Evolutionary conservation across 1,140 invertebrate species (phyloP), one percentile per base, ranked within the genome.

Genomic region (Sitodiplosis mosellana): DNA sequence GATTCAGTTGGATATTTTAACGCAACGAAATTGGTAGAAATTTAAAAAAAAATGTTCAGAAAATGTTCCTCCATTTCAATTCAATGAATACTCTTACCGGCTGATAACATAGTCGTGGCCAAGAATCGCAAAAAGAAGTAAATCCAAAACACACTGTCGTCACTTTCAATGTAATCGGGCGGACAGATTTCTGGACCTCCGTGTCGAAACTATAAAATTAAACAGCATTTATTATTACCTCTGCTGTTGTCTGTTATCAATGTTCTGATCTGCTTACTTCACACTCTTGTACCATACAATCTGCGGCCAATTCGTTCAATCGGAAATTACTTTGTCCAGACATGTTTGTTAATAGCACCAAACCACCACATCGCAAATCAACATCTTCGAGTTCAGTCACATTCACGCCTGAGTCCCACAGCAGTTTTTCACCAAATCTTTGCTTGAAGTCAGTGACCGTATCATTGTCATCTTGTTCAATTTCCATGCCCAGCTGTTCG

Each of bases 111-210:
- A 2, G 81, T 77, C 7, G 76, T 82, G 1, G 77, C 83, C 49
- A 83, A 61, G 52, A 86, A 83, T 54, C 84, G 61, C 12, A 86
- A 53, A 27, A 77, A 59, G 57, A 87, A 85, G 59, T 87, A 87
- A 42, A 81, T 71, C 73, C 81, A 86, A 56, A 85, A 86, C 12
- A 79, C 81, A 47, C 73, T 73, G 52, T 80, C 75, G 50, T 81
- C 78, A 47, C 74, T 78, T 53, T 81, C 74, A 57, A 76, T 77
- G 55, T 77, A 81, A 57, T 81, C 78, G 1, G 79, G 79, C 15
- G 80, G 78, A 58, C 80, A 83, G 21, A 80, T 73, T 54, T 80
- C 76, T 11, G 79, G 78, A 15, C 78, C 79, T 51, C 78, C 78
- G 56, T 69, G 64, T 54, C 55, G 55, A 14, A 65, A 63, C 6